A percentile compares a stretch with the other conserved stretches of the same genome.
Conservation (phyloP, 2,113 vertebrate species). For the Lepus americanus region DNA sequence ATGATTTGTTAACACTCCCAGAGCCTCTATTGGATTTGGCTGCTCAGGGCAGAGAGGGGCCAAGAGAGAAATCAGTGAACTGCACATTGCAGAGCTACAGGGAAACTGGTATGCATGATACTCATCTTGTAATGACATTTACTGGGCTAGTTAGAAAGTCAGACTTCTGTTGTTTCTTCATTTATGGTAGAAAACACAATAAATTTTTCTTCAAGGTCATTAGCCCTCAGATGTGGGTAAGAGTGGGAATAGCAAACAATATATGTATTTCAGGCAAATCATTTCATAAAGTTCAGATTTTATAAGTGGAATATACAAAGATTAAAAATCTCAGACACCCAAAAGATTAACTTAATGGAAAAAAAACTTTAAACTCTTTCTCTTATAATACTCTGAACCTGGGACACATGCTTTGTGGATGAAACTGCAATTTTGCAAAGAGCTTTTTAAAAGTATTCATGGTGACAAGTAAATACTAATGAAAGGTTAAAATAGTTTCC, state of each 20-base stretch:
- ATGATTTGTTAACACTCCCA: neutral
- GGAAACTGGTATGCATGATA: neutral
- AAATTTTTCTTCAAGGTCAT: neutral
- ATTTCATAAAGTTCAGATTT: neutral
- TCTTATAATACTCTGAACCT: neutral
- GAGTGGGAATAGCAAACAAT: neutral
- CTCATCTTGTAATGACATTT: neutral
- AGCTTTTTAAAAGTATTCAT: neutral
- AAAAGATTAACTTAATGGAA: neutral
- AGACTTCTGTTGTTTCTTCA: neutral
- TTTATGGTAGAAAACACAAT: neutral
- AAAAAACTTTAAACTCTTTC: neutral
- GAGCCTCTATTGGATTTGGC: neutral
- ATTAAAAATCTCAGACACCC: neutral
- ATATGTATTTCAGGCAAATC: neutral
- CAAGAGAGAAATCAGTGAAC: rapidly evolving
- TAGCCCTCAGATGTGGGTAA: neutral
- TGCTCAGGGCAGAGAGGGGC: neutral
- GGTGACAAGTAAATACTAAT: neutral
- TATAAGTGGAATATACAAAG: neutral
- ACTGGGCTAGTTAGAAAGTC: neutral
- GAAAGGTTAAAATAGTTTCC: neutral
- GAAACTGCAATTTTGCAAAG: neutral
- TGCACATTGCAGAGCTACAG: no score
- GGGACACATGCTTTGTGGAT: neutral